Base-by-base conservation (phyloP, 2,888 invertebrate genomes). In the Ormyrus rosae region DNA sequence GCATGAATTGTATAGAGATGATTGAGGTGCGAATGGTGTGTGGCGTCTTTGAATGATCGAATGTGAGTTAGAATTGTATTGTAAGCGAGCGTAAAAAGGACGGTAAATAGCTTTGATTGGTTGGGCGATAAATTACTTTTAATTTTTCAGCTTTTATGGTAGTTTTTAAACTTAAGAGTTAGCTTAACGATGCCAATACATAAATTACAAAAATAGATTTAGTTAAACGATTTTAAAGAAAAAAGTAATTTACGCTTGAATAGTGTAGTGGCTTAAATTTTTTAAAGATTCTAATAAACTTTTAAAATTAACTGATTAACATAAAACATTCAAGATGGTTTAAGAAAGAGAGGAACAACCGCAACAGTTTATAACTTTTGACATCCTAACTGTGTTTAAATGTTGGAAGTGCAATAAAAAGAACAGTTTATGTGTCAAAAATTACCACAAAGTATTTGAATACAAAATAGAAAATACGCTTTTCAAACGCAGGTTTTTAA, bases 401-500 rank as follows among this genome's bases (percentile, higher is more conserved):
- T 19, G 58, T 50, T 50, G 6, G 50, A 50, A 48, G 56, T 50
- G 70, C 5, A 46, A 13, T 48, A 58, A 70, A 60, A 48, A 45
- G 13, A 46, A 9, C 56, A 60, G 56, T 70, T 70, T 69, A 69
- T 19, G 70, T 13, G 64, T 8, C 9, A 13, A 34, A 34, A 64
- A 58, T 60, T 19, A 58, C 19, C 58, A 46, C 58, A 13, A 51
- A 11, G 48, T 48, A 51, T 58, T 64, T 34, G 8, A 63, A n/a
- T 55, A 6, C 9, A 2, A 10, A 19, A 46, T 60, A 34, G 50
- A 13, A 61, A 60, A 75, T 60, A 34, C n/a, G 19, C n/a, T 73
- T 65, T 10, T 45, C 34, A 69, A 58, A 69, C n/a, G 8, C 70
- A 8, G 50, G 34, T 67, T 55, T 11, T 51, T 8, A 67, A 67